Evolutionary conservation across 2,797 vertebrate species (phyloP), one percentile per base, ranked within the genome.

Genomic region (Thalassophryne amazonica): DNA sequence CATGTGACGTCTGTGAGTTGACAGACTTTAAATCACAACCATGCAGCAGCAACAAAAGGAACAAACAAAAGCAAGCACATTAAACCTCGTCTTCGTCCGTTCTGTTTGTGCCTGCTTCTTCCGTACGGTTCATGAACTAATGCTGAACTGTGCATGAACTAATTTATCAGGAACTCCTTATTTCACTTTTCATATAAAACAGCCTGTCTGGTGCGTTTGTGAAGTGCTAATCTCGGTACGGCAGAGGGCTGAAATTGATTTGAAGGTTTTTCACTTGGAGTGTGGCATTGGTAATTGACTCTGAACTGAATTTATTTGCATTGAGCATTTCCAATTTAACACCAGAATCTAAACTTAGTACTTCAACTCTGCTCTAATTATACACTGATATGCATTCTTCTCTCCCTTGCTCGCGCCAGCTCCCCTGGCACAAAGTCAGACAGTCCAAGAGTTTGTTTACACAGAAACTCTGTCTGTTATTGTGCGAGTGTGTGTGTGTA

Each of bases 291-390:
- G 79, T 87, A 86, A 88, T 90, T 89, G 86, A 74, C 74, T 87
- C 86, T 88, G 83, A 90, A 87, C 86, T 87, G 86, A 85, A 88
- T 88, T 80, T 77, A 89, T 89, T 89, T 89, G 80, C 84, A 89
- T 86, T 91, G 83, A 84, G 79, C 81, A 90, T 87, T 85, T 89
- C 77, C 80, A 87, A 84, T 89, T 90, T 89, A 81, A 83, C 85
- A 78, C 64, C 42, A 63, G 74, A 82, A 87, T 86, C 82, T 75
- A 87, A 90, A 89, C 80, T 81, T 84, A 82, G 76, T 83, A 74
- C 69, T 85, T 91, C 81, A 87, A 81, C 83, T 86, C 81, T 76
- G 70, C 78, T 87, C 84, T 88, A 90, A 90, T 91, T 91, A 89
- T 90, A 84, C 85, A 88, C 86, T 86, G 82, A 87, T 89, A 88